Base-by-base conservation (phyloP, 2,888 invertebrate species). In the Hyles lineata region DNA sequence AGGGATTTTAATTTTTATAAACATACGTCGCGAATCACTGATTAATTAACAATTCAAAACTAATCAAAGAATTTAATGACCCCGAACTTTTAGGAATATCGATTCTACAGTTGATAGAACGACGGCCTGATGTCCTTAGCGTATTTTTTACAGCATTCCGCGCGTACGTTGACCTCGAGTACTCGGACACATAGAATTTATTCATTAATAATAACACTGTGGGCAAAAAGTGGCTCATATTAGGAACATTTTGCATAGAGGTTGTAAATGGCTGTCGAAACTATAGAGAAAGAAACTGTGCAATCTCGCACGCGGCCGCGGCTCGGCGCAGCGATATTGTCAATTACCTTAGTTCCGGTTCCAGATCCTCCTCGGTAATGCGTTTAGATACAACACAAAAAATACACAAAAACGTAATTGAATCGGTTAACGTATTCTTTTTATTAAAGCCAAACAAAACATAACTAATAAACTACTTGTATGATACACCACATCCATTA, bases 81-180 rank as follows among this genome's bases (percentile, higher is more conserved):
- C 85, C 79, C 84, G 79, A 80, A 80, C 81, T 81, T 85, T 85
- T 80, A 83, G 82, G 82, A 87, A 84, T 84, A 84, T 85, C 84
- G 83, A 74, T 83, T 84, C 81, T 82, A 85, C 83, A 82, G 83
- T 85, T 88, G 87, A 89, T 88, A 90, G 87, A 90, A 82, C 83
- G 83, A 77, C 84, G 81, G 88, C 87, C 83, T 86, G 85, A 87
- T 90, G 92, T 93, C 92, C 92, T 92, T 91, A 90, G 85, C 87
- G 86, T 85, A 90, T 91, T 93, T 93, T 94, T 94, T 92, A 90
- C 87, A 89, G 87, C 92, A 93, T 92, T 92, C 92, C 89, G 76
- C 78, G 80, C 85, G 93, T 88, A 79, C 92, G 78, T 92, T 91
- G 93, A 93, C 92, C 94, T 90, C 90, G 84, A 81, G 87, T 89